Evolutionary conservation across 2,888 invertebrate genomes (phyloP), one percentile per base, ranked within the genome.

Genomic region (Eulithis prunata): DNA sequence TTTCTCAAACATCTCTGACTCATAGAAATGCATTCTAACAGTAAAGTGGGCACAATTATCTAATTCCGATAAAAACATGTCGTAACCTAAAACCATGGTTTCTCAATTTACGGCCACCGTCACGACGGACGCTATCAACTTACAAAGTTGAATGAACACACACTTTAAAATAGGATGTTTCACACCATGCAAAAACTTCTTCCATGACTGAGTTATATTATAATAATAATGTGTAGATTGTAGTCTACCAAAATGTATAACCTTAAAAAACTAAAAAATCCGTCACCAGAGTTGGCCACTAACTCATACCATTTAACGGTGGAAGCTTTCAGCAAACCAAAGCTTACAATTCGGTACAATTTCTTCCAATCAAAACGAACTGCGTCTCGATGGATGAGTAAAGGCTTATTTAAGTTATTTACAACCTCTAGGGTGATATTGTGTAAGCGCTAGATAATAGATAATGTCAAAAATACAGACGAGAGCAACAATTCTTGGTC

Each of bases 21-120:
- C 60, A 56, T 49, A 58, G 54, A 60, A 56, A 52, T 56, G 64
- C 64, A 60, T 64, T 59, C 58, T 54, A 43, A 58, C 52, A 54
- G 28, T 45, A 13, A 57, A 64, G 57, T 55, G 64, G 57, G 10
- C n/a, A 55, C 64, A 68, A 64, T 68, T 64, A 64, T 68, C 54
- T 64, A 64, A 68, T 68, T 64, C 61, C 51, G 57, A 61, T 64
- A 57, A 51, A 61, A 45, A 56, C 55, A 51, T 64, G 51, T 60
- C 43, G 64, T 60, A 59, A 59, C 45, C 49, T 38, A 28, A 43
- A 52, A n/a, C 28, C n/a, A 4, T 7, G n/a, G 32, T 12, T 45
- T 52, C 5, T 41, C 13, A 32, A 45, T 2, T 21, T 41, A 8
- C 43, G 41, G 14, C 12, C 5, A 28, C 38, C 51, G 58, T 43